Conservation (phyloP, 2,113 vertebrate species). For the Xerus inauris region DNA sequence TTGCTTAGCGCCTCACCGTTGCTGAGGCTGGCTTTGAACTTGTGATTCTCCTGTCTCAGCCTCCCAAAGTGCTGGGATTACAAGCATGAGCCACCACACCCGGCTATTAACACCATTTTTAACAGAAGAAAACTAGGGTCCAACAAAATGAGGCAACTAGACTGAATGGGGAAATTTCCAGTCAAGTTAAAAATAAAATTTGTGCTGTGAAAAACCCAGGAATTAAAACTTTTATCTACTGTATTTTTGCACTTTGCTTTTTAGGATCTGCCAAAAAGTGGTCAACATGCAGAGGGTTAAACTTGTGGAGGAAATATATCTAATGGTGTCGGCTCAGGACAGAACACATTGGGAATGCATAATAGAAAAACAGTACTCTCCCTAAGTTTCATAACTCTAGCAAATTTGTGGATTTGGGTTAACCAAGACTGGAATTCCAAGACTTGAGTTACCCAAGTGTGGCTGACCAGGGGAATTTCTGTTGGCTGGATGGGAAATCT, state of each 20-base stretch:
- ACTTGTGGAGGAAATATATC: neutral
- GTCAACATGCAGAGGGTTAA: slow-evolving; percentile 42
- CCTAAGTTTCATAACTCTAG: neutral
- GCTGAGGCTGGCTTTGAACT: too few relatives aligned
- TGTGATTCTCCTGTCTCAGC: too few relatives aligned
- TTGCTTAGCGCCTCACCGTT: too few relatives aligned
- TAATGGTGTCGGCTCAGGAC: slow-evolving; percentile 1
- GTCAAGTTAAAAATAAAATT: neutral
- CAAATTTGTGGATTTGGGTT: slow-evolving; percentile 69
- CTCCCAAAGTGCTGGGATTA: too few relatives aligned
- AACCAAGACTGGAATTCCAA: slow-evolving; percentile 70
- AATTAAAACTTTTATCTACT: neutral
- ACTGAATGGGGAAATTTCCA: neutral
- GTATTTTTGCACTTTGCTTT: neutral
- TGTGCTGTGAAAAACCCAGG: neutral
- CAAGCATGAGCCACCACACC: too few relatives aligned
- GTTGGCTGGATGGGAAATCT: slow-evolving; percentile 60
- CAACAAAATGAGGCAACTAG: neutral
- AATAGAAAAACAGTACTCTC: slow-evolving; percentile 45
- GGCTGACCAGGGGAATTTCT: slow-evolving; percentile 24
- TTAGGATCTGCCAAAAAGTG: neutral
- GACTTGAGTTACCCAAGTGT: slow-evolving; percentile 56
- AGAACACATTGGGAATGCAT: slow-evolving; percentile 23
- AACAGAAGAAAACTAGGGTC: neutral
- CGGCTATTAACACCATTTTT: neutral